phyloP scores from a whole-genome alignment of 2,113 vertebrate species.

The human region DNA sequence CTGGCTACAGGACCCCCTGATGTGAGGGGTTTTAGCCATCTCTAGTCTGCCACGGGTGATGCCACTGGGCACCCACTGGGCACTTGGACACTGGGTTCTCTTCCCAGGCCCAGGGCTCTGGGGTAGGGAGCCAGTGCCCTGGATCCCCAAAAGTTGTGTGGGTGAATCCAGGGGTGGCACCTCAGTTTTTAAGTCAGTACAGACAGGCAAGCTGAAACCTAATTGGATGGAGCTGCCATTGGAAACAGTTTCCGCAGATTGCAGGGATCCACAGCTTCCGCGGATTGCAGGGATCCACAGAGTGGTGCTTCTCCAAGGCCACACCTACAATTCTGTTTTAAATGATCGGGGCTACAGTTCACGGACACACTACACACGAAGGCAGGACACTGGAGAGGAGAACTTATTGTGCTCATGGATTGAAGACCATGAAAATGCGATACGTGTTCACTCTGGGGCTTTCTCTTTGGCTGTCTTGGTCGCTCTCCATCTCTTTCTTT shows the following conservation, averaged over 20 bases:
- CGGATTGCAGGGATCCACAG: accelerated
- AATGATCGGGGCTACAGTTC: accelerated
- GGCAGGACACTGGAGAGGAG: not conserved
- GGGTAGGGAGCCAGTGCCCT: not conserved
- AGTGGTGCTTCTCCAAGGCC: too few relatives aligned
- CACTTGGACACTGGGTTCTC: accelerated
- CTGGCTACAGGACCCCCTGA: not conserved
- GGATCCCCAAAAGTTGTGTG: not conserved
- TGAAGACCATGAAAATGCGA: accelerated
- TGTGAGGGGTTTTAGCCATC: accelerated
- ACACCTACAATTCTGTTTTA: accelerated
- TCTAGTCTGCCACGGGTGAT: not conserved
- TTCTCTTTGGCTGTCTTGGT: not conserved
- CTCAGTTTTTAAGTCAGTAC: accelerated
- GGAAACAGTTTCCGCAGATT: accelerated
- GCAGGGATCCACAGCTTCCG: accelerated
- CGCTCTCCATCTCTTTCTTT: not conserved
- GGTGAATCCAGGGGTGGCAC: too few relatives aligned
- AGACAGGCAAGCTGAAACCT: accelerated
- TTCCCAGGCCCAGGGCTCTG: too few relatives aligned
- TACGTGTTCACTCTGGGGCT: accelerated
- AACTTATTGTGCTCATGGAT: accelerated
- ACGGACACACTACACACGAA: accelerated
- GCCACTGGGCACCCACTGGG: not conserved
- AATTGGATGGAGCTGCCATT: accelerated